phyloP scores from a whole-genome alignment of 2,888 invertebrate species.

The Steinernema carpocapsae region DNA sequence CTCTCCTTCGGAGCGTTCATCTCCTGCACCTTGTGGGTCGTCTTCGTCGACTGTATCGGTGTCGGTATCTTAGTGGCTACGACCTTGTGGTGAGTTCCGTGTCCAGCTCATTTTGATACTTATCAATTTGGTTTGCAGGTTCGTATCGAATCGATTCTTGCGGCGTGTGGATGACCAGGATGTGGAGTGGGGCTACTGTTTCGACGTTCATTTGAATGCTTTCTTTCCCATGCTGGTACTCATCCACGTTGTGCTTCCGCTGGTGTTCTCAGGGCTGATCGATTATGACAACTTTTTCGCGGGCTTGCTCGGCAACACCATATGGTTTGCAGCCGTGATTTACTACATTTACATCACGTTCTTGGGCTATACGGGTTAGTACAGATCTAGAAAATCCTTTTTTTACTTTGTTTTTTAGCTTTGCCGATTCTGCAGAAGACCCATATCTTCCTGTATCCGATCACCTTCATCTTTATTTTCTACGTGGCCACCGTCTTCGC shows the following conservation, averaged over 20 bases:
- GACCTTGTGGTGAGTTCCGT: slow-evolving; percentile 37
- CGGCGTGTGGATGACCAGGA: slow-evolving; percentile 77
- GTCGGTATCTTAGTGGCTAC: slow-evolving; percentile 82
- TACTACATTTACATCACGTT: slow-evolving; percentile 97
- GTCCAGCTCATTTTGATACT: slow-evolving; percentile 17
- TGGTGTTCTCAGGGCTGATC: slow-evolving; percentile 83
- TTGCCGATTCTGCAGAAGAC: slow-evolving; percentile 85
- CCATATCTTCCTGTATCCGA: slow-evolving; percentile 81
- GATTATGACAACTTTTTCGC: slow-evolving; percentile 81
- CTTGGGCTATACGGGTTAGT: slow-evolving; percentile 87
- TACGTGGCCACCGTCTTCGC: slow-evolving; percentile 81
- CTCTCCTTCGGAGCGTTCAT: slow-evolving; percentile 75
- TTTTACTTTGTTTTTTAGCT: slow-evolving; percentile 75
- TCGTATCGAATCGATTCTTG: slow-evolving; percentile 81
- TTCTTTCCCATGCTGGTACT: slow-evolving; percentile 94
- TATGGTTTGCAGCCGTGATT: slow-evolving; percentile 86
- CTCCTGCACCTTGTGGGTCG: slow-evolving; percentile 85
- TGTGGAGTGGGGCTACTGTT: slow-evolving; percentile 97
- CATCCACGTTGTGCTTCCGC: slow-evolving; percentile 87
- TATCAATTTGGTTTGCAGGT: too few species aligned
- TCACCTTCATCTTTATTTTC: slow-evolving; percentile 80
- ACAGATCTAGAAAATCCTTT: not conserved
- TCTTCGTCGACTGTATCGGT: slow-evolving; percentile 91
- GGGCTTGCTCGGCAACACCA: slow-evolving; percentile 84
- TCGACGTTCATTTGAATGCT: slow-evolving; percentile 97